A percentile compares a stretch with the other conserved stretches of the same genome.
Conservation (phyloP, 2,888 invertebrate genomes). For the Teleogryllus oceanicus region DNA sequence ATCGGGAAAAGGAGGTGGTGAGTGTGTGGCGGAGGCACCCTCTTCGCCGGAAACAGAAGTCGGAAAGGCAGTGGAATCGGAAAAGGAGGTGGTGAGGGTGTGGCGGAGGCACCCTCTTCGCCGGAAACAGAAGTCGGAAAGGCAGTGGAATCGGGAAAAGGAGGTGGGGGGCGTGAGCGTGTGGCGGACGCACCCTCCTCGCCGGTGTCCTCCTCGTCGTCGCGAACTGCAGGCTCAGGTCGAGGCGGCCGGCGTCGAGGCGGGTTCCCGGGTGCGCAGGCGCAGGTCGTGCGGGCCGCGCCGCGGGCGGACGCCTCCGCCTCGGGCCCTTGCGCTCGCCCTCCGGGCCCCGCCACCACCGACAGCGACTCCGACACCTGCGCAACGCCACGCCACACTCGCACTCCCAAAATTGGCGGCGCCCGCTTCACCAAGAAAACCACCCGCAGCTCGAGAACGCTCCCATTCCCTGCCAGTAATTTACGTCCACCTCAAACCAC, state of each 20-base stretch:
- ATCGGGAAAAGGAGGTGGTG: neutral
- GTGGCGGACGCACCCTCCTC: conserved; percentile 29
- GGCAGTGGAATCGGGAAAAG: neutral
- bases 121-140: neutral
- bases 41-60: conserved; percentile 18
- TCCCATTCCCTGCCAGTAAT: too few relatives aligned
- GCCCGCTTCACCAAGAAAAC: too few relatives aligned
- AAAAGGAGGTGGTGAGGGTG: too few relatives aligned
- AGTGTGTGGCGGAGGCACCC: neutral
- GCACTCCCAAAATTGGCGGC: too few relatives aligned
- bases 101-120: neutral
- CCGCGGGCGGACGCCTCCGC: too few relatives aligned
- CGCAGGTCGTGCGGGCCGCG: conserved; percentile 69
- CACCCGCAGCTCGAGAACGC: too few relatives aligned
- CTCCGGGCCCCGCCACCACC: too few relatives aligned
- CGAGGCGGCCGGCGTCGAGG: conserved; percentile 71
- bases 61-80: too few relatives aligned
- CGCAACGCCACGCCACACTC: too few relatives aligned
- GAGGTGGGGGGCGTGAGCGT: neutral
- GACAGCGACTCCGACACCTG: too few relatives aligned
- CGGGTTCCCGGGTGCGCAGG: conserved; percentile 72
- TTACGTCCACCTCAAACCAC: too few relatives aligned
- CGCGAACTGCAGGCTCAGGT: conserved; percentile 57
- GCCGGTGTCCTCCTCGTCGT: conserved; percentile 24
- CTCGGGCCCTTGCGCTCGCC: too few relatives aligned